Evolutionary conservation across 2,797 vertebrate genomes (phyloP).

Genomic region (Sebastes diaconus): DNA sequence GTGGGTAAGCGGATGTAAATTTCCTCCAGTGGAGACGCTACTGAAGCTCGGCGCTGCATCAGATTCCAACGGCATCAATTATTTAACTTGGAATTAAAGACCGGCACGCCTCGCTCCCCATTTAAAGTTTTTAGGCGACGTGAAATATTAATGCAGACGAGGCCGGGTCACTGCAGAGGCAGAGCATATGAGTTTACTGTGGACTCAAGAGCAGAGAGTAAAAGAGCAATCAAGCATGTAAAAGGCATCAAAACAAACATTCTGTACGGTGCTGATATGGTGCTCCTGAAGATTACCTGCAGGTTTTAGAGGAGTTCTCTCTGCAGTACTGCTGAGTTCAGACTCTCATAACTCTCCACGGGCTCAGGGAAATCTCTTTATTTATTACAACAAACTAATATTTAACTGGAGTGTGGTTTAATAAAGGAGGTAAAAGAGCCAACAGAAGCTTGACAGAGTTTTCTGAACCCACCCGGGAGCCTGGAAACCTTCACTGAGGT

Average conservation of each 20-base stretch:
- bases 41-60: conserved; percentile 40
- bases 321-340: neutral
- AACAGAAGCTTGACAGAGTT: neutral
- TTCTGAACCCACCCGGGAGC: neutral
- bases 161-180: conserved; percentile 16
- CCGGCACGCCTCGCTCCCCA: conserved; percentile 20
- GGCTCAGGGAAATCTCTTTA: neutral
- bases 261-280: conserved; percentile 11
- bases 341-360: neutral
- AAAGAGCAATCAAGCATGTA: neutral
- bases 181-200: neutral
- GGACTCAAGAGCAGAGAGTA: neutral
- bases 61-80: conserved; percentile 56
- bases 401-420: conserved; percentile 1
- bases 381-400: neutral
- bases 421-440: neutral
- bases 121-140: conserved; percentile 56
- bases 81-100: conserved; percentile 58
- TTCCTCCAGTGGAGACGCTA: conserved; percentile 20
- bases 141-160: conserved; percentile 56
- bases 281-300: conserved; percentile 12
- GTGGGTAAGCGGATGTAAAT: conserved; percentile 52
- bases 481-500: neutral
- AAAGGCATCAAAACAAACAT: conserved; percentile 11
- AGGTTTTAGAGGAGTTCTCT: neutral